These are phyloP conservation scores for Hestina assimilis DNA, from an alignment of 1,140 invertebrate species.

Conservation along the genomic window DNA sequence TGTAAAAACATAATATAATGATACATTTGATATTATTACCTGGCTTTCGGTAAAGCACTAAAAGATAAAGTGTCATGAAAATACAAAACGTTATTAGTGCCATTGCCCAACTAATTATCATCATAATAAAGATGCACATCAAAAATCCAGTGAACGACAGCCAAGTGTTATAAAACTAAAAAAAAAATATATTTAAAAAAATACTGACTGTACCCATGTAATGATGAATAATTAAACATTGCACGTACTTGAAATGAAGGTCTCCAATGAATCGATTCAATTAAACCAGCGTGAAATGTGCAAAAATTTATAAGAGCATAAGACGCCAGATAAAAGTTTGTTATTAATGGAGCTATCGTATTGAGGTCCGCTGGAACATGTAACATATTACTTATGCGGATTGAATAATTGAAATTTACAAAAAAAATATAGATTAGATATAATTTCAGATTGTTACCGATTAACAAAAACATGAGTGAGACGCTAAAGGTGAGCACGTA, in stretches of 20 bases:
- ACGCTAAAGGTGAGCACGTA: slow-evolving; percentile 95
- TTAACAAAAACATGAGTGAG: slow-evolving; percentile 91
- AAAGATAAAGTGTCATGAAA: slow-evolving; percentile 89
- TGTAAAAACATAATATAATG: no score
- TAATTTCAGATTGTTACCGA: slow-evolving; percentile 83
- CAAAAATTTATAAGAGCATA: slow-evolving; percentile 98
- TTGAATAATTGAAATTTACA: no score
- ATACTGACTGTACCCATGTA: neutral
- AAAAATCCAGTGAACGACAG: slow-evolving; percentile 90
- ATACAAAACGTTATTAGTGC: slow-evolving; percentile 92
- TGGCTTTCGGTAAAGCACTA: slow-evolving; percentile 93
- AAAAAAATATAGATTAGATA: no score
- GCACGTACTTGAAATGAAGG: slow-evolving; percentile 88
- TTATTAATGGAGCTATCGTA: slow-evolving; percentile 94
- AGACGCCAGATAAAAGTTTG: slow-evolving; percentile 97
- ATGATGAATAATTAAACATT: neutral
- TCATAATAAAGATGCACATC: slow-evolving; percentile 93
- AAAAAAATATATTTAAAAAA: slow-evolving; percentile 1
- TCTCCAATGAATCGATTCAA: slow-evolving; percentile 93
- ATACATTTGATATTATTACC: slow-evolving; percentile 75
- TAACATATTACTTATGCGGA: no score
- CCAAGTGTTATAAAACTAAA: slow-evolving; percentile 95
- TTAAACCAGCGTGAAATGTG: slow-evolving; percentile 93
- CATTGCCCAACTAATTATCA: slow-evolving; percentile 93
- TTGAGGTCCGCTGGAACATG: slow-evolving; percentile 87